Base-by-base conservation (phyloP, 2,888 invertebrate species). In the Chelonus formosanus region DNA sequence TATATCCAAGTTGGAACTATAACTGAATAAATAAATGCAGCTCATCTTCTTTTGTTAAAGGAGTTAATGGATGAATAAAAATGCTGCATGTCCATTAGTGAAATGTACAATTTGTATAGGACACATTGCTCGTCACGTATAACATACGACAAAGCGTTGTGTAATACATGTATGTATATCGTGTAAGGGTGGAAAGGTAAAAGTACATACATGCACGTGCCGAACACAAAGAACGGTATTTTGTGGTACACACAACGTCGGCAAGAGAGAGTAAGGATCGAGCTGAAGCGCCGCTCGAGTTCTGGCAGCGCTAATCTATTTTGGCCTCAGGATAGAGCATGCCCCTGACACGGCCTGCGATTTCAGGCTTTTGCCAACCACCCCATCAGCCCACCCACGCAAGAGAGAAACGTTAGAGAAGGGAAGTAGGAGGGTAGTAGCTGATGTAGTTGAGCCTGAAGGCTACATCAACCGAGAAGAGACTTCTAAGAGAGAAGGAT, bases 301-400 rank as follows among this genome's bases (percentile, higher is more conserved):
- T 67, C 63, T 73, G 70, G 74, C 68, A 74, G 73, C 74, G 75
- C 76, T 80, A 80, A 80, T 80, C 79, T 75, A 76, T 76, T 75
- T 79, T 59, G 72, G 75, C 77, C 78, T 65, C 70, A 74, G 71
- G 81, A 79, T 75, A 70, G 71, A 75, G 76, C 75, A 74, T 80
- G 81, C 71, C 73, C 74, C 74, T 79, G 80, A 81, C 81, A 74
- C 75, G 74, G 69, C 63, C 62, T 61, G 62, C 61, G 70, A 64
- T 70, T 71, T 67, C 63, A 69, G 69, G 57, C 67, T 67, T 65
- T 68, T 65, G 57, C 67, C 60, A 45, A 65, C 35, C 50, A 44
- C 44, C 45, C 43, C 48, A 40, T 35, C 44, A 47, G 47, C 20
- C 64, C 59, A 53, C 58, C 62, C 58, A 62, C 59, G 3, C 52